Conservation (phyloP, 2,113 vertebrate species). For the Gnathonemus longibarbis region DNA sequence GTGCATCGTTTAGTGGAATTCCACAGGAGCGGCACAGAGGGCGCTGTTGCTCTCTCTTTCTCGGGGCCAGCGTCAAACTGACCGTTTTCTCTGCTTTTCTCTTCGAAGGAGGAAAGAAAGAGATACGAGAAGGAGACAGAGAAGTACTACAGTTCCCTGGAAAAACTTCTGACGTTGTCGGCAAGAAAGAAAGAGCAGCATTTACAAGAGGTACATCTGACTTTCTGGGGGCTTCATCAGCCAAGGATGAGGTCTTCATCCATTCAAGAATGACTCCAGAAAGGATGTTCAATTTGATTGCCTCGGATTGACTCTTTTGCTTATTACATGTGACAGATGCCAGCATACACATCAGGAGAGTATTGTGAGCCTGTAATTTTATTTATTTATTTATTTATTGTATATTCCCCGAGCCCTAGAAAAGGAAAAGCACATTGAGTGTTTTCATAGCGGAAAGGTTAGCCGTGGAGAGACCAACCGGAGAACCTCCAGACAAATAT, state of each 20-base stretch:
- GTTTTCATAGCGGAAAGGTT: background rate
- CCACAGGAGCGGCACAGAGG: background rate
- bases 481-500: background rate
- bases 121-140: slow-evolving; percentile 97
- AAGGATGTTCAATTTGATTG: background rate
- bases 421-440: background rate
- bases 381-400: background rate
- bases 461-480: background rate
- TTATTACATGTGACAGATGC: no score
- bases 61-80: background rate
- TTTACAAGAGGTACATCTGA: slow-evolving; percentile 77
- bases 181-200: slow-evolving; percentile 95
- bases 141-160: slow-evolving; percentile 89
- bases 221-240: background rate
- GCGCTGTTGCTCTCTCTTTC: background rate
- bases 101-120: slow-evolving; percentile 83
- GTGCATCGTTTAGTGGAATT: background rate
- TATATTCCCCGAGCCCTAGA: background rate
- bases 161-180: slow-evolving; percentile 91
- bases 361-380: background rate
- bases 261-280: background rate
- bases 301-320: background rate
- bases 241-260: background rate
- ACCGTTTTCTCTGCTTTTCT: background rate
- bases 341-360: background rate